phyloP scores from a whole-genome alignment of 2,888 invertebrate species.

The Charanyca ferruginea region DNA sequence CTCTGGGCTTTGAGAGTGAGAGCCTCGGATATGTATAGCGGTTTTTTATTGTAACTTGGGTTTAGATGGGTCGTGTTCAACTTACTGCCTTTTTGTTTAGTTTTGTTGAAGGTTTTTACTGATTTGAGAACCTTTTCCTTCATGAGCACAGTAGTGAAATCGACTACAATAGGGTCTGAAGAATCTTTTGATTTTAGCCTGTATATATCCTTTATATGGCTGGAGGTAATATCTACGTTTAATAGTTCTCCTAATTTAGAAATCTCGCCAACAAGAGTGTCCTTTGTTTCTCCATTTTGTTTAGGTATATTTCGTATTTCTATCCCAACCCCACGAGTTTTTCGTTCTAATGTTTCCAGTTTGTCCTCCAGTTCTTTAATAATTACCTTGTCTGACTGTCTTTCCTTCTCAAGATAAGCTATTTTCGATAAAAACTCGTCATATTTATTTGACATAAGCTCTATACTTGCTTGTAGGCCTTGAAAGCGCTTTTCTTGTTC shows the following conservation, averaged over 20 bases:
- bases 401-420: slow-evolving; percentile 2
- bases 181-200: not conserved
- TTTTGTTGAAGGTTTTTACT: slow-evolving; percentile 6
- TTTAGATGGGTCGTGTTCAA: slow-evolving; percentile 5
- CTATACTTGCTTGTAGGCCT: slow-evolving; percentile 2
- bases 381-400: slow-evolving; percentile 2
- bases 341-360: slow-evolving; percentile 7
- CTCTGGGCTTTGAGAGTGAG: not conserved
- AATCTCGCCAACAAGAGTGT: slow-evolving; percentile 1
- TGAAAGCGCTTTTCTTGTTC: slow-evolving; percentile 10
- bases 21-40: not conserved
- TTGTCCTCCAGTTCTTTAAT: slow-evolving; percentile 17
- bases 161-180: slow-evolving; percentile 2
- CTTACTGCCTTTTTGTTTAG: slow-evolving; percentile 1
- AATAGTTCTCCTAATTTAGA: slow-evolving; percentile 1
- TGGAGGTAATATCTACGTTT: not conserved
- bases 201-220: not conserved
- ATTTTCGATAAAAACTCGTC: slow-evolving; percentile 10
- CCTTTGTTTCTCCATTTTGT: slow-evolving; percentile 11
- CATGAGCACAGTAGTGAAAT: slow-evolving; percentile 1
- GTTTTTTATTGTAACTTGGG: not conserved
- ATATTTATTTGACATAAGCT: slow-evolving; percentile 10
- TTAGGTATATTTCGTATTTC: slow-evolving; percentile 12
- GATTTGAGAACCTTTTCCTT: slow-evolving; percentile 8
- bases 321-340: slow-evolving; percentile 8